Conservation (phyloP, 2,888 invertebrate genomes). For the Cryptocheilus praepositus region DNA sequence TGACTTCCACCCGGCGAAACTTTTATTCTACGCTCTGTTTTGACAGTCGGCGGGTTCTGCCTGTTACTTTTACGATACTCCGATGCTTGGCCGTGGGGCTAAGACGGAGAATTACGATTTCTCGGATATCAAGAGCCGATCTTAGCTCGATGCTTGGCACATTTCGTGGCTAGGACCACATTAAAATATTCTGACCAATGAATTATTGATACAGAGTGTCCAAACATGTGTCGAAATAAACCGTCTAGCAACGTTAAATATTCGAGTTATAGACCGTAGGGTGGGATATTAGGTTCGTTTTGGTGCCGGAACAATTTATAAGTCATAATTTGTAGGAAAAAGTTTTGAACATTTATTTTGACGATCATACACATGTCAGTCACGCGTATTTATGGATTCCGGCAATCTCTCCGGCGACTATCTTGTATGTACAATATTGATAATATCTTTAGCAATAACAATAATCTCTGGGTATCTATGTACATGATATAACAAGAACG, state of each 20-base stretch:
- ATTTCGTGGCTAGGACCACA: not conserved
- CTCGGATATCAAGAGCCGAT: no score
- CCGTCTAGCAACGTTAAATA: not conserved
- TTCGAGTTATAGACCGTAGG: not conserved
- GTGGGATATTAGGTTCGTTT: not conserved
- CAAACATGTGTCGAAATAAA: no score
- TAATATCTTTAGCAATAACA: slow-evolving; percentile 42
- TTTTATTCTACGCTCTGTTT: slow-evolving; percentile 63
- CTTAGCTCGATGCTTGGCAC: no score
- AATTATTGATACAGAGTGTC: not conserved
- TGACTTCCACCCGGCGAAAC: slow-evolving; percentile 35
- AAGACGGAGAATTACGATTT: no score
- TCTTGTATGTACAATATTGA: slow-evolving; percentile 20
- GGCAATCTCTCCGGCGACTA: slow-evolving; percentile 13
- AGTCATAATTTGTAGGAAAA: slow-evolving; percentile 45
- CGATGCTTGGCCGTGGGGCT: not conserved
- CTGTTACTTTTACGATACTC: slow-evolving; percentile 65
- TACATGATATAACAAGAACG: slow-evolving; percentile 3
- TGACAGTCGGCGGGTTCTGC: slow-evolving; percentile 71
- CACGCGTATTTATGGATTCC: slow-evolving; percentile 15
- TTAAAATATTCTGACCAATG: not conserved
- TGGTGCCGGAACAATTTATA: not conserved
- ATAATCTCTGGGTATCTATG: slow-evolving; percentile 12
- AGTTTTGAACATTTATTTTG: slow-evolving; percentile 63
- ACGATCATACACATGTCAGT: slow-evolving; percentile 31